Conservation (phyloP, 2,888 invertebrate species). For the Busseola fusca region DNA sequence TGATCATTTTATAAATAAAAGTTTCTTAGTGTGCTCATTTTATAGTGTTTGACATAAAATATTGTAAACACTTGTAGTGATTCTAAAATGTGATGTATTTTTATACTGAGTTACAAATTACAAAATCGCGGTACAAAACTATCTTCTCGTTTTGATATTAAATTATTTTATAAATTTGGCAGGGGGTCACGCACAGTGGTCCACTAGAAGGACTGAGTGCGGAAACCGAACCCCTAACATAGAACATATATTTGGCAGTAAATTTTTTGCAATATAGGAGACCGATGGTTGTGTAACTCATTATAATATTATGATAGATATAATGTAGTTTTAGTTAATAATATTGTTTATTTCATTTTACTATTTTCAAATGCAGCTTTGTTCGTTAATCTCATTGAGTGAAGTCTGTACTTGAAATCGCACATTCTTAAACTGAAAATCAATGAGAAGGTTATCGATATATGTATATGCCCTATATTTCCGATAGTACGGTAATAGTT, state of each 20-base stretch:
- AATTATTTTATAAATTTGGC: conserved; percentile 53
- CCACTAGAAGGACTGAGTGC: no score
- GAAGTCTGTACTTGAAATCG: conserved; percentile 34
- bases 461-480: conserved; percentile 12
- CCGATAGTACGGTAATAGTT: conserved; percentile 22
- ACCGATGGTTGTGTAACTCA: conserved; percentile 54
- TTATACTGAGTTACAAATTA: conserved; percentile 66
- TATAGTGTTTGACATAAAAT: conserved; percentile 45
- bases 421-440: conserved; percentile 15
- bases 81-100: conserved; percentile 72
- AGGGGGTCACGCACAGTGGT: no score
- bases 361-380: conserved; percentile 38
- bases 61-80: conserved; percentile 56
- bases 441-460: conserved; percentile 13
- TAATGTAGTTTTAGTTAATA: conserved; percentile 50
- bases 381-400: conserved; percentile 28
- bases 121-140: conserved; percentile 54
- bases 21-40: conserved; percentile 37
- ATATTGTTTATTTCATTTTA: conserved; percentile 46
- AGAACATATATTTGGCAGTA: no score
- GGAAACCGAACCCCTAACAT: no score
- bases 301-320: conserved; percentile 56
- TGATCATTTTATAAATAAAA: conserved; percentile 48
- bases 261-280: conserved; percentile 40
- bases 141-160: conserved; percentile 51